These are phyloP conservation scores for Spheniscus humboldti DNA, from an alignment of 2,797 vertebrate species.

Conservation along the genomic window DNA sequence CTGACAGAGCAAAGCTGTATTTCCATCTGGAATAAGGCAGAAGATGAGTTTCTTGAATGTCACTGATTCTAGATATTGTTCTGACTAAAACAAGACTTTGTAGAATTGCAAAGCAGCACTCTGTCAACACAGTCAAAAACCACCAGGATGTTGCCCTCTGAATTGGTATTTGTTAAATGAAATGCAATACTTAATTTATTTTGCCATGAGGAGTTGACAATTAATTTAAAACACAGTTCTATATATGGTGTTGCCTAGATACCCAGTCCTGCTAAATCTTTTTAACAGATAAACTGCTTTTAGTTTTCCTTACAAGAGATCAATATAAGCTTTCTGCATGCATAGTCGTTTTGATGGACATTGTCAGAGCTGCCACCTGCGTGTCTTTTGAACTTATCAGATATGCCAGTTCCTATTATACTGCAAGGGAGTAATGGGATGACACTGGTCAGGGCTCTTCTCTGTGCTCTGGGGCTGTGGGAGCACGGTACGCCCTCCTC, in stretches of 20 bases:
- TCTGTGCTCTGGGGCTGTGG: background rate
- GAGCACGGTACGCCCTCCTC: fast-evolving
- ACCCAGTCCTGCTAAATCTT: background rate
- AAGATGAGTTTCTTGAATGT: background rate
- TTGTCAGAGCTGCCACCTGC: background rate
- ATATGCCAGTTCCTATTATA: background rate
- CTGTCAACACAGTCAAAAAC: background rate
- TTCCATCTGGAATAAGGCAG: background rate
- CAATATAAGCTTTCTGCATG: background rate
- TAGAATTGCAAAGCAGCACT: background rate
- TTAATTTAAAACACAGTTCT: background rate
- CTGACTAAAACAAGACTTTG: background rate
- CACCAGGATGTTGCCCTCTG: background rate
- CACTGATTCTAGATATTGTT: background rate
- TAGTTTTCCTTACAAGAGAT: background rate
- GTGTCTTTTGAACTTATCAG: background rate
- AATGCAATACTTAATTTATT: background rate
- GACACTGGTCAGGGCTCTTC: background rate
- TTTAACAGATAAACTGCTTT: background rate
- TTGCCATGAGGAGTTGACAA: background rate
- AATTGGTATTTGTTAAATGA: background rate
- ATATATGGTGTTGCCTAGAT: background rate
- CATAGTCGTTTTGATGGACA: background rate
- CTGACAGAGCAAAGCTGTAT: background rate
- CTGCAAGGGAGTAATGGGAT: background rate